phyloP scores from a whole-genome alignment of 2,888 invertebrate species.

The Silvanus unidentatus region DNA sequence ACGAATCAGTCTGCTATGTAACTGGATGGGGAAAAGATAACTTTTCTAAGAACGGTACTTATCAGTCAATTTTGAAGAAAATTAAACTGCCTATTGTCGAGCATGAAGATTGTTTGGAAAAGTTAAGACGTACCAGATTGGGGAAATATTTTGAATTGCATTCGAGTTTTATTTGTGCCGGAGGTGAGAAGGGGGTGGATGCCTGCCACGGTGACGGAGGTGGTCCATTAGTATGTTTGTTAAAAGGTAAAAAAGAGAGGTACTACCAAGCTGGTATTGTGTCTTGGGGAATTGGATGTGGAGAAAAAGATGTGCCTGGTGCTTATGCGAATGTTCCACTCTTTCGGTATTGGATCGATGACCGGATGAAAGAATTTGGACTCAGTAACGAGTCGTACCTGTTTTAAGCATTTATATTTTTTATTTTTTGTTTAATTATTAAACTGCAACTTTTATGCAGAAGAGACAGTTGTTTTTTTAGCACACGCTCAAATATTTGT shows the following conservation, averaged over 20 bases:
- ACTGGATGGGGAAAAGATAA: slow-evolving; percentile 37
- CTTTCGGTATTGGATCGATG: slow-evolving; percentile 67
- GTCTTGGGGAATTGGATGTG: slow-evolving; percentile 85
- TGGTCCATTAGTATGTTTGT: slow-evolving; percentile 67
- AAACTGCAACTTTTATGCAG: no score
- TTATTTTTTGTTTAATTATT: no score
- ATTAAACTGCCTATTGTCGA: neutral
- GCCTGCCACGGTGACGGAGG: slow-evolving; percentile 77
- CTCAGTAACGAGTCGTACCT: no score
- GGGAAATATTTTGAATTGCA: slow-evolving; percentile 59
- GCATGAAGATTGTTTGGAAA: neutral
- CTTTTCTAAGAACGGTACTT: slow-evolving; percentile 48
- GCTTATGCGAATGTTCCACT: slow-evolving; percentile 66
- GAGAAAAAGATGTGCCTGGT: slow-evolving; percentile 61
- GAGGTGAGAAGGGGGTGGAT: slow-evolving; percentile 60
- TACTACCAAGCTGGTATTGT: slow-evolving; percentile 70
- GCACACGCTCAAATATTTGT: no score
- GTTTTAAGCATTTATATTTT: no score
- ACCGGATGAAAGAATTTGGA: slow-evolving; percentile 42
- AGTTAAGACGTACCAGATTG: slow-evolving; percentile 51
- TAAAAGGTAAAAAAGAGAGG: slow-evolving; percentile 45
- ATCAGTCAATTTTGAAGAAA: slow-evolving; percentile 43
- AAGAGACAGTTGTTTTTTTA: no score
- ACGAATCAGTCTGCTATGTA: slow-evolving; percentile 26
- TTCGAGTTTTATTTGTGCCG: slow-evolving; percentile 59